phyloP scores from a whole-genome alignment of 2,113 vertebrate species.

The Apistogramma diplotaenia region DNA sequence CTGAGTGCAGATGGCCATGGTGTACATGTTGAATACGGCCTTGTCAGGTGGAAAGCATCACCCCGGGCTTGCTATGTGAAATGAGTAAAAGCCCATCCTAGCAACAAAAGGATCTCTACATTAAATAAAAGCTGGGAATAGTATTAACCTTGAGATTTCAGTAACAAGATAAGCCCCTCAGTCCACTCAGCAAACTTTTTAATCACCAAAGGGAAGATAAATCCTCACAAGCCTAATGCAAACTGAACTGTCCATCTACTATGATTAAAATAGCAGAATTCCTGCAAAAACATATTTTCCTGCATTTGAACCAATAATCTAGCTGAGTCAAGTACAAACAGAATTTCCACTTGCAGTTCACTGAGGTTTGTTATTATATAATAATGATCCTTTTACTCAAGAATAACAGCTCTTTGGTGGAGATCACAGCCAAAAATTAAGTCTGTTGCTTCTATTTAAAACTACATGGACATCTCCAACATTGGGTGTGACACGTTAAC shows the following conservation, averaged over 20 bases:
- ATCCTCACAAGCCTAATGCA: not conserved
- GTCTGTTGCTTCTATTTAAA: not conserved
- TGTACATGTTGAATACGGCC: conserved; percentile 45
- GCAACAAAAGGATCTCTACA: conserved; percentile 39
- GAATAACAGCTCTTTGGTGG: not conserved
- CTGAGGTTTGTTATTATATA: not conserved
- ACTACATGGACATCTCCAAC: not conserved
- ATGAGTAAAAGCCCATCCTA: conserved; percentile 22
- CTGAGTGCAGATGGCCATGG: conserved; percentile 39
- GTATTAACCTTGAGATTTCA: conserved; percentile 37
- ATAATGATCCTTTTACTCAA: not conserved
- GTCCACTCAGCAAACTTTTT: conserved; percentile 14
- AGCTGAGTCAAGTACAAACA: not conserved
- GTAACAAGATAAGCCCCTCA: conserved; percentile 17
- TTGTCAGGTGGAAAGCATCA: conserved; percentile 55
- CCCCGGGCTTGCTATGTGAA: conserved; percentile 32
- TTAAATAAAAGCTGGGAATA: conserved; percentile 34
- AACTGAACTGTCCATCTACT: not conserved
- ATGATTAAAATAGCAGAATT: not conserved
- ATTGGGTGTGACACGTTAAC: too few relatives aligned
- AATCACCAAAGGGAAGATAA: conserved; percentile 14
- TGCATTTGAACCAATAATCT: not conserved
- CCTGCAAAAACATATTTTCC: not conserved
- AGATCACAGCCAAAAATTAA: not conserved
- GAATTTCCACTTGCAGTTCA: not conserved